Evolutionary conservation across 2,888 invertebrate species (phyloP).

Genomic region (Sturmia bella): DNA sequence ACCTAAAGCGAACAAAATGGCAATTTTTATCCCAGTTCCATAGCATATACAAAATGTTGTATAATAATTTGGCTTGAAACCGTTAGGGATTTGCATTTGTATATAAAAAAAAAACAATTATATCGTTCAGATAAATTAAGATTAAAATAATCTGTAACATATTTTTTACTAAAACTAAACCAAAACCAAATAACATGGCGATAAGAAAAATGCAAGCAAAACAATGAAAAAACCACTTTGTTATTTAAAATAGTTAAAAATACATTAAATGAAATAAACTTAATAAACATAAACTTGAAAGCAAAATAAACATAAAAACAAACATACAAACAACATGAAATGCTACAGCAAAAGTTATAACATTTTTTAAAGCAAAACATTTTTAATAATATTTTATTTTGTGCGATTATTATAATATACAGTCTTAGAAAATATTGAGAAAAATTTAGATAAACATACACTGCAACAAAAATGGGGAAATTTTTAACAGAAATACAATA

Average conservation of each 20-base stretch:
- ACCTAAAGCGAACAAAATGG: no score
- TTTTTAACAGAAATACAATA: conserved; percentile 25
- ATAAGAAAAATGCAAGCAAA: conserved; percentile 16
- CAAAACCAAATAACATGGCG: conserved; percentile 22
- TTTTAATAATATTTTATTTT: conserved; percentile 64
- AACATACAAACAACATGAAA: conserved; percentile 9
- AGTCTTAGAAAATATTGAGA: conserved; percentile 59
- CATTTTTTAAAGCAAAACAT: conserved; percentile 28
- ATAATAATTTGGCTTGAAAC: conserved; percentile 41
- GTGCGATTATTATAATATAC: conserved; percentile 65
- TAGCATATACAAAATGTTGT: no score
- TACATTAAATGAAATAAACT: conserved; percentile 39
- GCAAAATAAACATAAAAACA: not conserved
- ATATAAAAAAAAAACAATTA: conserved; percentile 56
- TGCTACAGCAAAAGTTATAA: conserved; percentile 26
- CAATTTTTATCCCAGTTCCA: no score
- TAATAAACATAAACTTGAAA: not conserved
- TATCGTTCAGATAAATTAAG: not conserved
- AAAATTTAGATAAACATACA: conserved; percentile 68
- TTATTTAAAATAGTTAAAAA: conserved; percentile 36
- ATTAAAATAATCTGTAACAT: conserved; percentile 26
- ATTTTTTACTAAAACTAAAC: conserved; percentile 33
- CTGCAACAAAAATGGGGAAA: conserved; percentile 52
- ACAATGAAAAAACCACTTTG: conserved; percentile 26
- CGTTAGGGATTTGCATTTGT: conserved; percentile 67